phyloP scores from a whole-genome alignment of 2,797 vertebrate genomes.

The Zalophus californianus region DNA sequence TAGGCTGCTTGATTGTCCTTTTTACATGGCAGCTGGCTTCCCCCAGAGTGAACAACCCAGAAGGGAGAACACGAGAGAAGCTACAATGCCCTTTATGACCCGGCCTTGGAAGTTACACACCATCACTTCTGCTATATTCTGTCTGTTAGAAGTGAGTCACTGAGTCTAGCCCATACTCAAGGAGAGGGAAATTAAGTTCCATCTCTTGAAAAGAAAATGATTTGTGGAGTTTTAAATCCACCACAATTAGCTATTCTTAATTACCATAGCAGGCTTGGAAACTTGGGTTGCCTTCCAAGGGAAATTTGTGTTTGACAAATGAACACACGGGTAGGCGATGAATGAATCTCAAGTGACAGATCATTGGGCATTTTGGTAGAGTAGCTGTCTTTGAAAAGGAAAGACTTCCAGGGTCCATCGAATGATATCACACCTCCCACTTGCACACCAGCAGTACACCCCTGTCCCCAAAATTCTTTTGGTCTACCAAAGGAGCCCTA shows the following conservation, averaged over 20 bases:
- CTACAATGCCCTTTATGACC: background rate
- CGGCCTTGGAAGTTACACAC: background rate
- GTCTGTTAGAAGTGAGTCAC: background rate
- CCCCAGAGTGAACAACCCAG: background rate
- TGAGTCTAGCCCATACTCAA: background rate
- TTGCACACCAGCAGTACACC: background rate
- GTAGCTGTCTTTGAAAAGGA: background rate
- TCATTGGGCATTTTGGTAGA: constrained; percentile 10
- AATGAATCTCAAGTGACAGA: background rate
- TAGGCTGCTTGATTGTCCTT: background rate
- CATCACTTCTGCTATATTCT: background rate
- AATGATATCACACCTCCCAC: background rate
- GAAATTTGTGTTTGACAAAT: constrained; percentile 58
- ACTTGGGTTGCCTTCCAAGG: background rate
- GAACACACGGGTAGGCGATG: background rate
- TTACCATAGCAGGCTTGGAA: constrained; percentile 46
- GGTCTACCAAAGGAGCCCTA: background rate
- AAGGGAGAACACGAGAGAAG: background rate
- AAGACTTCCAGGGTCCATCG: background rate
- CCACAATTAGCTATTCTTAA: background rate
- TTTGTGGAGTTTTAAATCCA: background rate
- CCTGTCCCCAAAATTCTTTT: background rate
- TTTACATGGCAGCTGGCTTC: background rate
- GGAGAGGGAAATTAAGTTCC: background rate
- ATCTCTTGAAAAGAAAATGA: constrained; percentile 20